Conservation (phyloP, 2,888 invertebrate genomes). For the Melieria crassipennis region DNA sequence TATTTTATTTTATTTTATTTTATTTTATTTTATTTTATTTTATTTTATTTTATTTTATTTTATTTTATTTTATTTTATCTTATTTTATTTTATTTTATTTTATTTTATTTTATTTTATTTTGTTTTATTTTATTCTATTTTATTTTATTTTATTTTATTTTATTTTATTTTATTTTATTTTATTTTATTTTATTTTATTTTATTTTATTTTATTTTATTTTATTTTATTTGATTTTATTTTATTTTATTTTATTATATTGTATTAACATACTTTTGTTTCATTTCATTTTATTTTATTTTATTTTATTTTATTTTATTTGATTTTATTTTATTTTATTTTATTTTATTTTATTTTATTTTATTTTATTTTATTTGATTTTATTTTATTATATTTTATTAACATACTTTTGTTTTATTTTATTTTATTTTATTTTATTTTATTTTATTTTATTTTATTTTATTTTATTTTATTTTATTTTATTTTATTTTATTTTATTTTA, state of each 20-base stretch:
- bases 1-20: not conserved
- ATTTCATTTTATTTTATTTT: not conserved
- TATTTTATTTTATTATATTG: not conserved
- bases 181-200: no score
- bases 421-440: slow-evolving; percentile 8
- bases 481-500: no score
- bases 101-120: not conserved
- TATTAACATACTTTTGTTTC: no score
- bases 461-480: no score
- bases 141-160: not conserved
- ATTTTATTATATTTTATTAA: slow-evolving; percentile 1
- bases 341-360: not conserved
- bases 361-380: not conserved
- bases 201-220: not conserved
- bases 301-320: not conserved
- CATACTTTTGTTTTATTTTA: slow-evolving; percentile 7
- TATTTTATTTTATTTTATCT: slow-evolving; percentile 5
- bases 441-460: not conserved
- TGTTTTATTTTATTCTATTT: not conserved
- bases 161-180: no score
- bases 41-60: not conserved
- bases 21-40: slow-evolving; percentile 10
- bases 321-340: not conserved
- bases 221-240: not conserved
- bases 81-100: slow-evolving; percentile 5